Evolutionary conservation across 1,140 invertebrate genomes (phyloP).

Genomic region (Drosophila nannoptera): DNA sequence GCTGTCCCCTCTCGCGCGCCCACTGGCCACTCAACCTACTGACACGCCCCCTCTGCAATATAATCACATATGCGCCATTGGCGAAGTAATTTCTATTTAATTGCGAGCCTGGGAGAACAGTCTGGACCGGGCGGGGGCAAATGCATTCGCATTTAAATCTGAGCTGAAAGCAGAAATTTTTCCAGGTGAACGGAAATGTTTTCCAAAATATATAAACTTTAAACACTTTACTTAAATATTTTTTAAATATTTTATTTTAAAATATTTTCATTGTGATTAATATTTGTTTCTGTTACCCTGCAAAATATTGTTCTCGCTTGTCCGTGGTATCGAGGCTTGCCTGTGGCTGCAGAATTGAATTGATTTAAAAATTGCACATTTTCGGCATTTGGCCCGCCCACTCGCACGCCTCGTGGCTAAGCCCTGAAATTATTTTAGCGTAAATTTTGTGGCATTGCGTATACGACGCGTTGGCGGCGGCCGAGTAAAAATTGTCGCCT

Average conservation of each 20-base stretch:
- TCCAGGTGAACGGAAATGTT: too few species aligned
- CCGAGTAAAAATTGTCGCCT: slow-evolving; percentile 16
- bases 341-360: background rate
- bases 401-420: slow-evolving; percentile 5
- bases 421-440: slow-evolving; percentile 21
- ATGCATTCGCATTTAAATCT: too few species aligned
- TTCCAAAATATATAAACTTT: too few species aligned
- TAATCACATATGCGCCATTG: slow-evolving; percentile 13
- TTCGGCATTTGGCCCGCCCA: background rate
- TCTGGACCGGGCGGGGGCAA: background rate
- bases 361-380: slow-evolving; percentile 1
- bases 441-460: slow-evolving; percentile 38
- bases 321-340: background rate
- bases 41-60: background rate
- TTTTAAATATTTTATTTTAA: background rate
- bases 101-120: background rate
- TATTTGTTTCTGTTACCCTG: background rate
- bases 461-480: slow-evolving; percentile 27
- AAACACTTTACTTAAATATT: too few species aligned
- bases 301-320: background rate
- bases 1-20: background rate
- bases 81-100: slow-evolving; percentile 19
- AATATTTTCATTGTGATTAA: background rate
- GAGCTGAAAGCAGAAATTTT: too few species aligned
- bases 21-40: background rate